Conservation (phyloP, 2,888 invertebrate genomes). For the Deilephila elpenor region DNA sequence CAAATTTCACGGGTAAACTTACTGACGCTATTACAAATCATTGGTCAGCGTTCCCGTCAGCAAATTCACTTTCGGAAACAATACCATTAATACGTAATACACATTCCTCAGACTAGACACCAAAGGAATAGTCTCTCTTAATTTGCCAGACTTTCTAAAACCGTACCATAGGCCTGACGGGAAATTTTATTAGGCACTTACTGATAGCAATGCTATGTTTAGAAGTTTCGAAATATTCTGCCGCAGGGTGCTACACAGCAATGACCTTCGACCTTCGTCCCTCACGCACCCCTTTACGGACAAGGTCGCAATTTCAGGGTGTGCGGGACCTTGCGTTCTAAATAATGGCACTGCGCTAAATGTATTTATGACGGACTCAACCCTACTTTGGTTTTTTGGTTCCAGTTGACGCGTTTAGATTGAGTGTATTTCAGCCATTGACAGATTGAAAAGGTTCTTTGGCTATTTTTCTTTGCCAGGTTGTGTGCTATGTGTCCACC, state of each 20-base stretch:
- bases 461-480: too few relatives aligned
- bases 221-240: neutral
- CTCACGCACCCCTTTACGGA: constrained; percentile 23
- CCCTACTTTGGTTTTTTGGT: neutral
- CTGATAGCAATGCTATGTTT: constrained; percentile 11
- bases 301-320: constrained; percentile 20
- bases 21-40: neutral
- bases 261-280: constrained; percentile 13
- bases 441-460: too few relatives aligned
- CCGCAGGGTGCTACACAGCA: neutral
- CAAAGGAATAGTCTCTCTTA: neutral
- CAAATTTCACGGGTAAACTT: neutral
- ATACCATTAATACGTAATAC: neutral
- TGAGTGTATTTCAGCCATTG: neutral
- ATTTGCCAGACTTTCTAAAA: constrained; percentile 2
- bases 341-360: constrained; percentile 19
- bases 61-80: too few relatives aligned
- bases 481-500: too few relatives aligned
- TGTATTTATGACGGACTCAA: neutral
- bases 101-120: neutral
- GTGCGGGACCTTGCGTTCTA: constrained; percentile 20
- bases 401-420: neutral
- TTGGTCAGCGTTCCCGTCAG: neutral
- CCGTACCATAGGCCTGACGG: neutral
- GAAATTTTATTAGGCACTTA: constrained; percentile 6